phyloP scores from a whole-genome alignment of 2,113 vertebrate species.

The Puntigrus tetrazona region DNA sequence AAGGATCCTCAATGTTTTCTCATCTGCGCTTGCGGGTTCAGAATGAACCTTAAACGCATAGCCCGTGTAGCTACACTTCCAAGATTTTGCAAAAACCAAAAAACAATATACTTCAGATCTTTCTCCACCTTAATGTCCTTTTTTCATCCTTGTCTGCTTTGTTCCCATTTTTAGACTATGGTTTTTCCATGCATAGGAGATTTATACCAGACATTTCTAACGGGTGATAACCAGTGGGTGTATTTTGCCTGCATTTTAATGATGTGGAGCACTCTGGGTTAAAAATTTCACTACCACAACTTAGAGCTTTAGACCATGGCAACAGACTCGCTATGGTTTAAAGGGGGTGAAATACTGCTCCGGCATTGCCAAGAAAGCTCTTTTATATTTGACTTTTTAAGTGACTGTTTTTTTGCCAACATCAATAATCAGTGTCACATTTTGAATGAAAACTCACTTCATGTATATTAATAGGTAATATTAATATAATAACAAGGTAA shows the following conservation, averaged over 20 bases:
- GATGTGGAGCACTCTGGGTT: conserved; percentile 13
- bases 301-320: conserved; percentile 3
- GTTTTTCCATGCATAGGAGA: conserved; percentile 48
- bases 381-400: conserved; percentile 11
- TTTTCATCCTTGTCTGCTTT: conserved; percentile 29
- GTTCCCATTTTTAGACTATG: conserved; percentile 35
- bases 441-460: not conserved
- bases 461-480: conserved; percentile 9
- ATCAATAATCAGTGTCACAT: conserved; percentile 18
- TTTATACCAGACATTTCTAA: conserved; percentile 54
- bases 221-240: conserved; percentile 43
- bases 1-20: conserved; percentile 53
- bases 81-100: conserved; percentile 51
- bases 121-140: conserved; percentile 30
- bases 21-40: conserved; percentile 51
- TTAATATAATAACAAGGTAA: no score
- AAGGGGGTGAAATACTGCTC: conserved; percentile 29
- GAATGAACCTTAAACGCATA: conserved; percentile 50
- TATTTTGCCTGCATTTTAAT: conserved; percentile 44
- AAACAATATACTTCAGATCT: conserved; percentile 49
- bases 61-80: conserved; percentile 51
- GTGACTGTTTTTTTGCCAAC: conserved; percentile 1
- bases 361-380: not conserved
- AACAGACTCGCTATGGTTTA: conserved; percentile 14
- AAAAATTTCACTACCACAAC: conserved; percentile 5